A percentile compares a stretch with the other conserved stretches of the same genome.
phyloP scores from a whole-genome alignment of 2,113 vertebrate genomes.

The Cephalopterus ornatus region DNA sequence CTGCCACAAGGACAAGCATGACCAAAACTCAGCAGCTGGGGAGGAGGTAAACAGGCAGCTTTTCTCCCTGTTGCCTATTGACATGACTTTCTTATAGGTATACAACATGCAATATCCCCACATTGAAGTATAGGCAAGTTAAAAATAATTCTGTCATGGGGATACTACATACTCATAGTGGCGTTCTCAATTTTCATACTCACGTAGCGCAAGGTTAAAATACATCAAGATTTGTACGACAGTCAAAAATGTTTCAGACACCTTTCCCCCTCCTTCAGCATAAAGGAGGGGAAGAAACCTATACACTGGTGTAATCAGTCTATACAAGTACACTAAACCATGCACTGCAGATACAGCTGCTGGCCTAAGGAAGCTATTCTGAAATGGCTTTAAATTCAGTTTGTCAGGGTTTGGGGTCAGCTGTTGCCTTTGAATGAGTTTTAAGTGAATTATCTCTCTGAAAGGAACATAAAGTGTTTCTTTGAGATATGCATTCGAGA shows the following conservation, averaged over 20 bases:
- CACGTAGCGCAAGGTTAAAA: not conserved
- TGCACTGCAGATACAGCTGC: not conserved
- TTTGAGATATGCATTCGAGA: not conserved
- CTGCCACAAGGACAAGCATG: not conserved
- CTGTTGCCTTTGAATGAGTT: not conserved
- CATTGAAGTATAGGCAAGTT: not conserved
- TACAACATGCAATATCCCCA: not conserved
- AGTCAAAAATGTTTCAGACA: not conserved
- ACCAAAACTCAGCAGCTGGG: not conserved
- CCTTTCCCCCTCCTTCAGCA: not conserved
- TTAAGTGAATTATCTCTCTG: not conserved
- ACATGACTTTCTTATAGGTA: not conserved
- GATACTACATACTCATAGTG: not conserved
- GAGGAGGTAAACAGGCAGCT: not conserved
- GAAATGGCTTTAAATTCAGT: not conserved
- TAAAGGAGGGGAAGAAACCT: not conserved
- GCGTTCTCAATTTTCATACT: not conserved
- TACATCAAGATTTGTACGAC: not conserved
- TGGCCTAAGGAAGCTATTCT: not conserved
- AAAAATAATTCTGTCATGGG: not conserved
- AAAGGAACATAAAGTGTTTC: not conserved
- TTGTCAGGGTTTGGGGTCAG: not conserved
- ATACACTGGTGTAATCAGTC: rapidly evolving
- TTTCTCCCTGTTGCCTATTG: not conserved
- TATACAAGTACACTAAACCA: not conserved